Base-by-base conservation (phyloP, 1,140 invertebrate genomes). In the Drosophila aff. region DNA sequence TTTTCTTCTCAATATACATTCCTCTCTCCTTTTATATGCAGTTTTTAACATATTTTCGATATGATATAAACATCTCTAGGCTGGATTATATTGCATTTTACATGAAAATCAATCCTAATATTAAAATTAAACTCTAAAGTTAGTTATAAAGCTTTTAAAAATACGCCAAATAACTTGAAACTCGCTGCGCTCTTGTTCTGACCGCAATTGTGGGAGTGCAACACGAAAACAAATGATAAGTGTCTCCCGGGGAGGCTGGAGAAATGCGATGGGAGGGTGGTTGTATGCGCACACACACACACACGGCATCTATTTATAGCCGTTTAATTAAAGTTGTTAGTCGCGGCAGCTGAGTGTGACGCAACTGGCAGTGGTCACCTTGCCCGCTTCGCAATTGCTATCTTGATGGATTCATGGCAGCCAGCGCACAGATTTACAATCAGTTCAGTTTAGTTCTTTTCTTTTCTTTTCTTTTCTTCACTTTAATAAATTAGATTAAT, bases 241-340 rank as follows among this genome's bases (percentile, higher is more conserved):
- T 38, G 26, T 11, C 53, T 57, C 53, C 53, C 53, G 53, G 36
- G 15, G 52, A 55, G 52, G 67, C 47, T 18, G 36, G 67, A 31
- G 68, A 28, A 43, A 69, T 67, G 66, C 28, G n/a, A 21, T 8
- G 31, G 36, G 10, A 33, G 21, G 16, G 9, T 38, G 53, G 33
- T 33, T 33, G 53, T 26, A 11, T 3, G 13, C 21, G 1, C 18
- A 18, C 18, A 55, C 21, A 55, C 15, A 52, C 11, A 18, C 18
- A 55, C 21, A 40, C 15, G 36, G 53, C 36, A 50, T 77, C 79
- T 80, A 87, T 87, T 87, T 76, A 73, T 86, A 86, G 58, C 36
- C 55, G 68, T 78, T 84, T 89, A 84, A 89, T 87, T 89, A 78
- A 80, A 83, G 80, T 84, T 83, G 76, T 83, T 63, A 63, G 65